Percentiles rank a stretch among this genome's conserved stretches.
phyloP scores from a whole-genome alignment of 2,888 invertebrate species.

The Sicus ferrugineus region DNA sequence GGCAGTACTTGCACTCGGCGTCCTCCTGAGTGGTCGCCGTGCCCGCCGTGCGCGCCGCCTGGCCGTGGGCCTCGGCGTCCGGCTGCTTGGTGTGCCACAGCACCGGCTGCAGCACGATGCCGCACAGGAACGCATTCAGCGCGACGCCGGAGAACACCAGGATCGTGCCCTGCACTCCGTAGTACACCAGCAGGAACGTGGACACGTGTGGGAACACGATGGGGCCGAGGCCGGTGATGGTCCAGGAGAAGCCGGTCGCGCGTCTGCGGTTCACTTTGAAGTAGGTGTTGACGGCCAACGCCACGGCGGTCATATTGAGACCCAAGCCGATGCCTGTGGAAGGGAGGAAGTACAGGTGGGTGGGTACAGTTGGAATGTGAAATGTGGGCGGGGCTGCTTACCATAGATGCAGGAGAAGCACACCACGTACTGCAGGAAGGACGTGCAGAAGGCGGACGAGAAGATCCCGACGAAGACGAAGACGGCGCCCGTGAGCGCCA shows the following conservation, averaged over 20 bases:
- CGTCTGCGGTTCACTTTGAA: conserved; percentile 74
- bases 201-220: conserved; percentile 77
- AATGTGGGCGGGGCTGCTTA: conserved; percentile 56
- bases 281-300: conserved; percentile 77
- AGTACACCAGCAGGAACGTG: conserved; percentile 69
- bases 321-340: conserved; percentile 67
- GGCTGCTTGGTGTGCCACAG: conserved; percentile 72
- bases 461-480: conserved; percentile 70
- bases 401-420: conserved; percentile 75
- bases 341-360: not conserved
- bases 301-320: conserved; percentile 73
- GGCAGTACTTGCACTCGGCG: conserved; percentile 59
- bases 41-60: conserved; percentile 51
- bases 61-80: conserved; percentile 2
- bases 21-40: conserved; percentile 39
- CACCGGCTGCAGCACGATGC: conserved; percentile 76
- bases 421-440: conserved; percentile 71
- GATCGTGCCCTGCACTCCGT: conserved; percentile 74
- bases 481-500: conserved; percentile 70
- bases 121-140: conserved; percentile 72
- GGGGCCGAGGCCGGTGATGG: conserved; percentile 76
- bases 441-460: conserved; percentile 70
- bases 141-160: conserved; percentile 74
- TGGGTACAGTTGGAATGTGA: not conserved
- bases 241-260: conserved; percentile 78